Percentiles rank a stretch among this genome's conserved stretches.
Conservation (phyloP, 2,113 vertebrate genomes). For the Chaetodon trifascialis region DNA sequence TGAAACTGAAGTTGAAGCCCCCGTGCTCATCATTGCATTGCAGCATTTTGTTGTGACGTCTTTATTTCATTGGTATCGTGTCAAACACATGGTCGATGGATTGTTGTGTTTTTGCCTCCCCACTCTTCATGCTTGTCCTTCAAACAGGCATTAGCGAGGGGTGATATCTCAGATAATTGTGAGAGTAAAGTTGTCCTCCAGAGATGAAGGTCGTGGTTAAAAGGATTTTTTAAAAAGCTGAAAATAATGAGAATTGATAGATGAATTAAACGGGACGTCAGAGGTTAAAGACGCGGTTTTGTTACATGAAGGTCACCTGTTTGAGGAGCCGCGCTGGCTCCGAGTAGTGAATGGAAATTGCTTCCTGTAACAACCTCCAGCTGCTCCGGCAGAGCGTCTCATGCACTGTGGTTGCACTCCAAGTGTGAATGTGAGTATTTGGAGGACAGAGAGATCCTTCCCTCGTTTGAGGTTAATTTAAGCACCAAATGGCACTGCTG, state of each 20-base stretch:
- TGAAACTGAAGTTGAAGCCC: neutral
- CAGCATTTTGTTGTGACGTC: neutral
- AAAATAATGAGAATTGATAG: slow-evolving; percentile 22
- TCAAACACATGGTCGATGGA: neutral
- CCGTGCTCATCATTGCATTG: neutral
- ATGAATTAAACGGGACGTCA: neutral
- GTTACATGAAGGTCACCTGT: slow-evolving; percentile 34
- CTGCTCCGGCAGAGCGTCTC: slow-evolving; percentile 23
- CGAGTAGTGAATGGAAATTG: slow-evolving; percentile 16
- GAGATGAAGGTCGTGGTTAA: slow-evolving; percentile 4
- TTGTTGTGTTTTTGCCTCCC: neutral
- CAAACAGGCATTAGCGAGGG: neutral
- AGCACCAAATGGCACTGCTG: slow-evolving; percentile 1
- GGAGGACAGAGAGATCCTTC: neutral
- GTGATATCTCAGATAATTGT: neutral
- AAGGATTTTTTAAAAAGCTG: slow-evolving; percentile 4
- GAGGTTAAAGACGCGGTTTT: slow-evolving; percentile 17
- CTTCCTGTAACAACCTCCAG: slow-evolving; percentile 2
- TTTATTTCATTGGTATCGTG: neutral
- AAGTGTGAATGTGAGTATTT: slow-evolving; percentile 12
- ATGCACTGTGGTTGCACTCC: neutral
- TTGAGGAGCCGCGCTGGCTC: slow-evolving; percentile 1
- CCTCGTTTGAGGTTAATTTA: slow-evolving; percentile 22
- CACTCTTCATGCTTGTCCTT: slow-evolving; percentile 3
- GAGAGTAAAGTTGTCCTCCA: slow-evolving; percentile 13